These are phyloP conservation scores for Andrena dorsata DNA, from an alignment of 2,888 invertebrate species.

Conservation along the genomic window DNA sequence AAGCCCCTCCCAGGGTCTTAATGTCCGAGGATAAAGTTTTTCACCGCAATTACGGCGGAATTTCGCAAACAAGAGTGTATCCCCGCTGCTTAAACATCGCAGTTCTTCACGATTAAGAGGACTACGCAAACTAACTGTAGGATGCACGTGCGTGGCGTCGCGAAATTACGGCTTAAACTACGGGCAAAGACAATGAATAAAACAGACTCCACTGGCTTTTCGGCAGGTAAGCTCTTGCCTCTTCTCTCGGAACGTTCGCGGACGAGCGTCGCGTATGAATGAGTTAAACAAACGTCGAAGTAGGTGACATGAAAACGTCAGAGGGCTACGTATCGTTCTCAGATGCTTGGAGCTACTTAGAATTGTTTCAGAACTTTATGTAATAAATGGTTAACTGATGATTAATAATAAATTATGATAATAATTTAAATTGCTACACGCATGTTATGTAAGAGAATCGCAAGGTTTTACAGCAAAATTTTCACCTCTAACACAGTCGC, in stretches of 20 bases:
- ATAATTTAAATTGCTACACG: not conserved
- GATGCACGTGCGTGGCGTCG: constrained; percentile 39
- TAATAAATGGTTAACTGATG: no score
- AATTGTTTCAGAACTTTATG: not conserved
- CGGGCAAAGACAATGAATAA: constrained; percentile 61
- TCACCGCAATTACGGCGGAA: constrained; percentile 38
- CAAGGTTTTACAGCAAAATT: constrained; percentile 41
- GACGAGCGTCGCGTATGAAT: constrained; percentile 11
- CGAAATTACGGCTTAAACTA: constrained; percentile 63
- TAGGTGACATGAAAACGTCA: not conserved
- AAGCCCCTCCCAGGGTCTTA: constrained; percentile 43
- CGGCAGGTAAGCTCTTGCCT: constrained; percentile 5
- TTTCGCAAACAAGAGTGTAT: constrained; percentile 57
- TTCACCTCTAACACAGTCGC: constrained; percentile 15
- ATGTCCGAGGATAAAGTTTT: constrained; percentile 42
- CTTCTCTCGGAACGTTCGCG: not conserved
- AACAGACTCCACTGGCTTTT: constrained; percentile 37
- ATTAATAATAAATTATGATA: not conserved
- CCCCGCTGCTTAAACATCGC: constrained; percentile 61
- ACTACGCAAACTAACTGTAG: constrained; percentile 39
- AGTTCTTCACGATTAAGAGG: constrained; percentile 58
- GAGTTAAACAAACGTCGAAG: constrained; percentile 22
- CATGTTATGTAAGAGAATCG: constrained; percentile 5
- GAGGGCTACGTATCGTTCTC: not conserved
- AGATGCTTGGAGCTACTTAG: not conserved